Base-by-base conservation (phyloP, 2,888 invertebrate species). In the Molanna angustata region DNA sequence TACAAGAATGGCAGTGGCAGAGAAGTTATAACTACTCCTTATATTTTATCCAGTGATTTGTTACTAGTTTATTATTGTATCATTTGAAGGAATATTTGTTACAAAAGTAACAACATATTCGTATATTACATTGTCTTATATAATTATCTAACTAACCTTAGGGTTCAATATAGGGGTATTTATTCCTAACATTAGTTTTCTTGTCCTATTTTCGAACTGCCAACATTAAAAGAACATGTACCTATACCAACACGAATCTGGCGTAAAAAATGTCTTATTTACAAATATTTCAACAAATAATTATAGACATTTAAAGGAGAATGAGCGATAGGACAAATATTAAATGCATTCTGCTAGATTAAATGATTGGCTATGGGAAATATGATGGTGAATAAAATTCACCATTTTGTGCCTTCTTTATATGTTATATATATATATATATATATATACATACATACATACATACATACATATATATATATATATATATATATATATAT, bases 1-100 rank as follows among this genome's bases (percentile, higher is more conserved):
- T 50, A 50, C 44, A 47, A 43, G 53, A 50, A 57, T 57, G 57
- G 57, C 57, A 57, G 57, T 57, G 57, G 54, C 57, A 49, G 52
- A 57, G 43, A 49, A 46, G 47, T 54, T 51, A 52, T 20, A 43
- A 22, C 57, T 57, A 57, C 49, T 11, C 40, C 50, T 57, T 52
- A 52, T 31, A 45, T 32, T 21, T 32, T 33, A 35, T 40, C 19
- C 17, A 21, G 57, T 51, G 54, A 49, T 49, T 52, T 57, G 42
- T 52, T 52, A 42, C 54, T 54, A 54, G 47, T 52, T 44, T 17
- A 53, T 53, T 57, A 57, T 57, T 57, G 57, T 57, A 54, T 27
- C 6, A 11, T 27, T 4, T 27, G 27, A 27, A 11, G 6, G 27
- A 11, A 11, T 11, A 4, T 11, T 11, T 4, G 27, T n/a, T n/a